Evolutionary conservation across 2,113 vertebrate species (phyloP).

Genomic region (Pavo muticus): DNA sequence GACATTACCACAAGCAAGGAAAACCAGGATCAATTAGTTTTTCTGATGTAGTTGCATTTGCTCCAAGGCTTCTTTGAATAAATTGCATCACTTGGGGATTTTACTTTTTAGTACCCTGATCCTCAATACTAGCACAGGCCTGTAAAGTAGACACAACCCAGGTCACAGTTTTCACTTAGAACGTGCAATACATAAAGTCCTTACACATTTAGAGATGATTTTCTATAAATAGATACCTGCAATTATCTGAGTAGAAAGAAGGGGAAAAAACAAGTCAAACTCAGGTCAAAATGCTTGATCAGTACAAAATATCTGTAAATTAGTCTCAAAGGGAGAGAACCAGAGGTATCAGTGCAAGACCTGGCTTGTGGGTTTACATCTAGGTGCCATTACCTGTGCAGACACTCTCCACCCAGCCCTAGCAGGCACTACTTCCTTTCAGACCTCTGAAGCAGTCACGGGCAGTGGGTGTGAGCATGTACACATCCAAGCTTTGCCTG

Average conservation of each 20-base stretch:
- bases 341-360: background rate
- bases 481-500: background rate
- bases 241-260: background rate
- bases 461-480: background rate
- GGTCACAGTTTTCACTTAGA: background rate
- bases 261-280: background rate
- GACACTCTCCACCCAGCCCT: background rate
- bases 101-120: background rate
- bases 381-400: rapidly evolving
- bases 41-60: background rate
- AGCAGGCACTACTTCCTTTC: background rate
- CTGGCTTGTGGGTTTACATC: background rate
- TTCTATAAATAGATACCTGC: background rate
- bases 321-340: background rate
- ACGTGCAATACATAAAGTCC: background rate
- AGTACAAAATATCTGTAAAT: background rate
- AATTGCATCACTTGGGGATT: background rate
- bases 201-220: background rate
- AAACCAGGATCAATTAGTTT: background rate
- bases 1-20: background rate
- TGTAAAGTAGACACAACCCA: background rate
- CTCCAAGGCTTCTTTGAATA: background rate
- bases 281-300: background rate
- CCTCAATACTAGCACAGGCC: background rate
- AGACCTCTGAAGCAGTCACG: background rate